These are phyloP conservation scores for Syngnathus typhle DNA, from an alignment of 2,113 vertebrate species.

Conservation along the genomic window DNA sequence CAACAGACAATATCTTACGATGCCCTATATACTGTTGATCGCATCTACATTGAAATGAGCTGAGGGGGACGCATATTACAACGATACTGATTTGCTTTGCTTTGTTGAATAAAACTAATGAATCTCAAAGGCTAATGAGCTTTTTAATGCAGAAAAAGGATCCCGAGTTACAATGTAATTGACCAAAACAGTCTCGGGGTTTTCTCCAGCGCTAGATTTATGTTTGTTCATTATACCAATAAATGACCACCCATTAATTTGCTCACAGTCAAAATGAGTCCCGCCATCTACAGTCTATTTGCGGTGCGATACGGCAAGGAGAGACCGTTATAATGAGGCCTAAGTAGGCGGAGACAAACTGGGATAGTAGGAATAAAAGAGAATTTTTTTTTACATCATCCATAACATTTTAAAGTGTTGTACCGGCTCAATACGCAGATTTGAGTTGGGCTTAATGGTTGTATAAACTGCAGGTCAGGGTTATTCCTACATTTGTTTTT, in stretches of 20 bases:
- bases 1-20: neutral
- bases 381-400: neutral
- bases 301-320: neutral
- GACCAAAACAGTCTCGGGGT: conserved; percentile 29
- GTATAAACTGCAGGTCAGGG: too few relatives aligned
- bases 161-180: conserved; percentile 15
- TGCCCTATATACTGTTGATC: neutral
- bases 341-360: conserved; percentile 4
- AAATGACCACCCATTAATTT: conserved; percentile 37
- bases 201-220: conserved; percentile 26
- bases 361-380: neutral
- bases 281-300: conserved; percentile 1
- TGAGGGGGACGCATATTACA: conserved; percentile 18
- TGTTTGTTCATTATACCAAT: conserved; percentile 41
- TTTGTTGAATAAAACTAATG: conserved; percentile 26
- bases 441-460: neutral
- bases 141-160: conserved; percentile 37
- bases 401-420: neutral
- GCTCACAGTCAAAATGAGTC: conserved; percentile 16
- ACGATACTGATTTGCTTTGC: conserved; percentile 18
- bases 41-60: conserved; percentile 18
- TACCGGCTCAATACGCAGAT: neutral
- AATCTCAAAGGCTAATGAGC: conserved; percentile 33
- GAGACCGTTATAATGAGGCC: neutral
- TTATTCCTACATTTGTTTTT: too few relatives aligned